A percentile compares a stretch with the other conserved stretches of the same genome.
These are phyloP conservation scores for Prosapia bicincta DNA, from an alignment of 2,888 invertebrate genomes.

Conservation along the genomic window DNA sequence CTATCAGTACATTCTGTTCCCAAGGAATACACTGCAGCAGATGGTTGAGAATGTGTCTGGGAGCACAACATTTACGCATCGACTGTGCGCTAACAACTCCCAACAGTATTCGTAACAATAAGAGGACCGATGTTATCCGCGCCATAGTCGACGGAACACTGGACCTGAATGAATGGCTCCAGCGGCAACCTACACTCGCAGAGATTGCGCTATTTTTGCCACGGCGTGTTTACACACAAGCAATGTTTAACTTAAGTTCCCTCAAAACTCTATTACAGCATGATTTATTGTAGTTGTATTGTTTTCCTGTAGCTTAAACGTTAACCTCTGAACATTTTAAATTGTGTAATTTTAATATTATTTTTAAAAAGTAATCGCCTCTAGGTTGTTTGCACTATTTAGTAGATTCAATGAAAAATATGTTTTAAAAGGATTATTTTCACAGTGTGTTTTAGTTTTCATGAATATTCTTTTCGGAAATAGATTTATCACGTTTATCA, in stretches of 20 bases:
- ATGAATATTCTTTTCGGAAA: no score
- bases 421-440: no score
- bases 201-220: slow-evolving; percentile 1
- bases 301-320: no score
- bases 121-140: neutral
- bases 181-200: neutral
- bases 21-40: neutral
- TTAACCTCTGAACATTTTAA: no score
- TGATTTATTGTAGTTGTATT: no score
- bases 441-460: no score
- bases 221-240: neutral
- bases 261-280: no score
- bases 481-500: no score
- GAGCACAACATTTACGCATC: slow-evolving; percentile 34
- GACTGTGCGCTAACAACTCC: slow-evolving; percentile 1
- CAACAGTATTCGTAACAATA: neutral
- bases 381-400: no score
- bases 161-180: neutral
- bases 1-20: neutral
- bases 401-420: no score
- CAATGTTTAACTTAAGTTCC: neutral
- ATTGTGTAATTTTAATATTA: no score
- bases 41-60: slow-evolving; percentile 19
- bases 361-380: no score
- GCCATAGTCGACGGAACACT: slow-evolving; percentile 3